Evolutionary conservation across 1,140 invertebrate genomes (phyloP).

Genomic region (Neotoxoptera formosana): DNA sequence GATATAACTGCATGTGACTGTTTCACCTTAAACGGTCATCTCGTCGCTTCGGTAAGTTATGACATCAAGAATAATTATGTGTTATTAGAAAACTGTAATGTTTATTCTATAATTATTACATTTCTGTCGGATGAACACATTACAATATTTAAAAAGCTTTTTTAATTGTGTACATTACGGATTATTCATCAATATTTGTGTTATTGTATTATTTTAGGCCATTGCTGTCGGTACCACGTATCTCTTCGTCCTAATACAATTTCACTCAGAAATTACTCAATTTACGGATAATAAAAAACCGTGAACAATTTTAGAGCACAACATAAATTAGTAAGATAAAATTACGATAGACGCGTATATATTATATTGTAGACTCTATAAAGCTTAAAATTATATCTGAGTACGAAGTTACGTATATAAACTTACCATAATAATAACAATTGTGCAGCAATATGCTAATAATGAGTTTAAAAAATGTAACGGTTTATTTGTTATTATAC

Average conservation of each 20-base stretch:
- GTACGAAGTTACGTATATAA: background rate
- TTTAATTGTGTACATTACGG: background rate
- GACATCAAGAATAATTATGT: background rate
- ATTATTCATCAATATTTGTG: background rate
- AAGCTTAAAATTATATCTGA: background rate
- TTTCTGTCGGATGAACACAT: background rate
- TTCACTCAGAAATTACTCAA: background rate
- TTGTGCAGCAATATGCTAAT: background rate
- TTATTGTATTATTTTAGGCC: constrained; percentile 10
- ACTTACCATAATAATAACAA: background rate
- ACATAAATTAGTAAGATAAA: background rate
- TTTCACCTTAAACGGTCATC: constrained; percentile 29
- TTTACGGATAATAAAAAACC: background rate
- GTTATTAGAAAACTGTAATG: background rate
- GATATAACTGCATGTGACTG: constrained; percentile 35
- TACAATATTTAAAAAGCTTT: background rate
- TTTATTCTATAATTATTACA: background rate
- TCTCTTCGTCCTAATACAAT: constrained; percentile 35
- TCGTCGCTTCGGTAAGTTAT: constrained; percentile 24
- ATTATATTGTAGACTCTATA: background rate
- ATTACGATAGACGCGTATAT: background rate
- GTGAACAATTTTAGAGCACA: background rate
- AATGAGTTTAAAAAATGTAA: background rate
- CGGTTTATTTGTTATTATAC: background rate
- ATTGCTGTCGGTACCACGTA: constrained; percentile 26